Evolutionary conservation across 2,797 vertebrate genomes (phyloP), one percentile per base, ranked within the genome.

Genomic region (Gymnocypris eckloni): DNA sequence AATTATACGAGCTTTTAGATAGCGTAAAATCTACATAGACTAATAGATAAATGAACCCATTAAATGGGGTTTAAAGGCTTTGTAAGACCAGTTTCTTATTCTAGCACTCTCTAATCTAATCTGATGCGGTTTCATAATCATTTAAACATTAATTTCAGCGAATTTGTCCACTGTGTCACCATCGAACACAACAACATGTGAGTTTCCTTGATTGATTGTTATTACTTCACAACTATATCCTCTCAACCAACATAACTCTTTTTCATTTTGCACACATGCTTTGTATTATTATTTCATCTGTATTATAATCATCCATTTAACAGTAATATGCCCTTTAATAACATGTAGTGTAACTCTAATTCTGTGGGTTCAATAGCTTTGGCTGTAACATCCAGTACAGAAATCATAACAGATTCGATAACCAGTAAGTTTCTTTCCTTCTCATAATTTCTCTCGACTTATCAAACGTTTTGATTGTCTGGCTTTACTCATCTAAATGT

Each of bases 321-420:
- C 5, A 76, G 20, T 16, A 5, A 20, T 28, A 22, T n/a, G 75
- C 7, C 11, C 28, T n/a, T 56, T 77, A n/a, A 39, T 39, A 56
- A 28, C n/a, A 48, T 0, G 12, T 59, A 13, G 20, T 59, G 13
- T 25, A 25, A 43, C 22, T 45, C 8, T 67, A 41, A 3, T 41
- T 56, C 48, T 82, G 33, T 71, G 22, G 15, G n/a, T 82, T 72
- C n/a, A 71, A n/a, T 50, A 82, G 80, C 37, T 59, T 22, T 82
- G 15, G n/a, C 4, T 59, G n/a, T 59, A 59, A 72, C 67, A 59
- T 22, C 67, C 69, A 82, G 50, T n/a, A 6, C 79, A 15, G 43
- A 67, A 80, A 22, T 15, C 25, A 54, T 37, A 41, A 80, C 43
- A 50, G n/a, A 80, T 37, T 28, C 10, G 0, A 22, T 25, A 59